Evolutionary conservation across 1,140 invertebrate genomes (phyloP).

Genomic region (Micrasema longulum): DNA sequence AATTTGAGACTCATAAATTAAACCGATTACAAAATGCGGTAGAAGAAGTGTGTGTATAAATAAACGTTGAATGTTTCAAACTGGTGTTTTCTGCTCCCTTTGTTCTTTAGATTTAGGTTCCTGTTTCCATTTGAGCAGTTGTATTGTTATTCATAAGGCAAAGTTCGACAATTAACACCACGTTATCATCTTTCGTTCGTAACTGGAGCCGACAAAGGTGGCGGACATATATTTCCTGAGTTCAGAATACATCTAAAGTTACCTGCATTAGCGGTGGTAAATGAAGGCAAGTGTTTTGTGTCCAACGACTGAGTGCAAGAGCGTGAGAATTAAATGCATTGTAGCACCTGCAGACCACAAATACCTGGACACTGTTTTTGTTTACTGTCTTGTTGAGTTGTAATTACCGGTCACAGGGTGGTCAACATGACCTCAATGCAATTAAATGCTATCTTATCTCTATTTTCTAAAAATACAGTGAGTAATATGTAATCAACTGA

Average conservation of each 20-base stretch:
- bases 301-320: slow-evolving; percentile 20
- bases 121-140: neutral
- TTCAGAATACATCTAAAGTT: slow-evolving; percentile 22
- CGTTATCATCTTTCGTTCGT: slow-evolving; percentile 29
- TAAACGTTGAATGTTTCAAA: neutral
- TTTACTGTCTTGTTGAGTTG: slow-evolving; percentile 6
- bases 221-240: slow-evolving; percentile 21
- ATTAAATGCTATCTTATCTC: neutral
- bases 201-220: slow-evolving; percentile 37
- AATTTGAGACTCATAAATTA: neutral
- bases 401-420: slow-evolving; percentile 7
- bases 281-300: slow-evolving; percentile 24
- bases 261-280: slow-evolving; percentile 32
- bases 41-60: neutral
- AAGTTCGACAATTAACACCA: slow-evolving; percentile 32
- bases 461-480: too few relatives aligned
- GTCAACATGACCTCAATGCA: slow-evolving; percentile 1
- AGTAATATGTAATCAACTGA: too few relatives aligned
- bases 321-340: slow-evolving; percentile 32
- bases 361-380: slow-evolving; percentile 17
- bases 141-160: slow-evolving; percentile 12
- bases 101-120: too few relatives aligned
- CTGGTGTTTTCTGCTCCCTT: too few relatives aligned
- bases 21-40: neutral
- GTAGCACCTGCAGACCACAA: slow-evolving; percentile 22